Evolutionary conservation across 1,140 invertebrate species (phyloP).

Genomic region (Lycorma delicatula): DNA sequence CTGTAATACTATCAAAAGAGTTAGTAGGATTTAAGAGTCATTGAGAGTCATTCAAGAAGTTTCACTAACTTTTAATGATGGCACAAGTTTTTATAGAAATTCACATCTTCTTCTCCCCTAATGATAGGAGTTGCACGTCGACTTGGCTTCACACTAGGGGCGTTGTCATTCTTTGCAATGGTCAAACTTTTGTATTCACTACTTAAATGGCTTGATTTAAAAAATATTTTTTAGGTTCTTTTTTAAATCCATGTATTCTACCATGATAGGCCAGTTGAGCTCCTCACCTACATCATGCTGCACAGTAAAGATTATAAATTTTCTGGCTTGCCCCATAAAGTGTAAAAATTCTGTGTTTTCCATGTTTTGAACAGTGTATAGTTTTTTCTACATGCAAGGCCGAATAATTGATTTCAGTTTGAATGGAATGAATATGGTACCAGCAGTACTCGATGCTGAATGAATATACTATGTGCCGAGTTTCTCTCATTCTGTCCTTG

Average conservation of each 20-base stretch:
- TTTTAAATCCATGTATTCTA: slow-evolving; percentile 7
- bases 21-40: too few relatives aligned
- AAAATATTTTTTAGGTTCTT: slow-evolving; percentile 3
- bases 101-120: neutral
- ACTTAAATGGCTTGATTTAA: slow-evolving; percentile 1
- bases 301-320: slow-evolving; percentile 2
- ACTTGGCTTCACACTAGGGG: neutral
- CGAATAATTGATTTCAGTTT: too few relatives aligned
- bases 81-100: slow-evolving; percentile 5
- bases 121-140: slow-evolving; percentile 3
- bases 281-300: neutral
- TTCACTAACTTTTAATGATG: slow-evolving; percentile 8
- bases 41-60: too few relatives aligned
- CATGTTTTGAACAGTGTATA: neutral
- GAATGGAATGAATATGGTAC: slow-evolving; percentile 5
- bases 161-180: neutral
- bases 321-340: slow-evolving; percentile 5
- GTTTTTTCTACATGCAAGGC: too few relatives aligned
- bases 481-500: slow-evolving; percentile 13
- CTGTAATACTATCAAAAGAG: neutral
- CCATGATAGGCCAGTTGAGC: slow-evolving; percentile 6
- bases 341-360: slow-evolving; percentile 4
- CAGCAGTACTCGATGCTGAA: slow-evolving; percentile 5
- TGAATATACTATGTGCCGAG: slow-evolving; percentile 10
- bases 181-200: neutral